Percentiles rank a stretch among this genome's conserved stretches.
phyloP scores from a whole-genome alignment of 2,888 invertebrate species.

The Stenodera caucasica region DNA sequence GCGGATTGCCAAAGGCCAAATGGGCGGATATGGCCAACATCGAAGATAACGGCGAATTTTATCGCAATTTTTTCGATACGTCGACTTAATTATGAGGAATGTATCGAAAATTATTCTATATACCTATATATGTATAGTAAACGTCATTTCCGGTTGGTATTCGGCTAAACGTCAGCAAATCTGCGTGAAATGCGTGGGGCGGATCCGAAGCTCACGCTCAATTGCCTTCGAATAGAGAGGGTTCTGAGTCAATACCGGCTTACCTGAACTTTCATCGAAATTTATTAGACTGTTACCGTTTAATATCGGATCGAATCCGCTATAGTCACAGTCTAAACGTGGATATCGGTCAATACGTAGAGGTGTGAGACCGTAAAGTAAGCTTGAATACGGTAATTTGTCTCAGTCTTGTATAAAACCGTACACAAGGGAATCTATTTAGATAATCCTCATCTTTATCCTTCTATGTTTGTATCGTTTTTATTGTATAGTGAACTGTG shows the following conservation, averaged over 20 bases:
- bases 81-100: no score
- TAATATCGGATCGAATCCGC: constrained; percentile 9
- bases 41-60: no score
- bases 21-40: neutral
- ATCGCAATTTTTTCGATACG: neutral
- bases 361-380: constrained; percentile 47
- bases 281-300: constrained; percentile 30
- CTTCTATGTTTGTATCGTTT: constrained; percentile 28
- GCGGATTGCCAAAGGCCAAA: constrained; percentile 8
- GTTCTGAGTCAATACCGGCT: constrained; percentile 34
- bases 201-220: constrained; percentile 51
- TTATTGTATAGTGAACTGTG: constrained; percentile 23
- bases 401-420: constrained; percentile 36
- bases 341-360: constrained; percentile 29
- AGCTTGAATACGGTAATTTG: constrained; percentile 51
- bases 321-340: constrained; percentile 23
- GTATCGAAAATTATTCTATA: constrained; percentile 20
- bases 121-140: constrained; percentile 20
- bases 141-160: constrained; percentile 45
- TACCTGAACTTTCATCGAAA: constrained; percentile 30
- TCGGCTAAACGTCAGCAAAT: constrained; percentile 52
- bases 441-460: constrained; percentile 37
- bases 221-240: constrained; percentile 48
- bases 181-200: constrained; percentile 55
- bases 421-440: constrained; percentile 37